These are phyloP conservation scores for Acrocephalus arundinaceus DNA, from an alignment of 2,113 vertebrate genomes.

Conservation along the genomic window DNA sequence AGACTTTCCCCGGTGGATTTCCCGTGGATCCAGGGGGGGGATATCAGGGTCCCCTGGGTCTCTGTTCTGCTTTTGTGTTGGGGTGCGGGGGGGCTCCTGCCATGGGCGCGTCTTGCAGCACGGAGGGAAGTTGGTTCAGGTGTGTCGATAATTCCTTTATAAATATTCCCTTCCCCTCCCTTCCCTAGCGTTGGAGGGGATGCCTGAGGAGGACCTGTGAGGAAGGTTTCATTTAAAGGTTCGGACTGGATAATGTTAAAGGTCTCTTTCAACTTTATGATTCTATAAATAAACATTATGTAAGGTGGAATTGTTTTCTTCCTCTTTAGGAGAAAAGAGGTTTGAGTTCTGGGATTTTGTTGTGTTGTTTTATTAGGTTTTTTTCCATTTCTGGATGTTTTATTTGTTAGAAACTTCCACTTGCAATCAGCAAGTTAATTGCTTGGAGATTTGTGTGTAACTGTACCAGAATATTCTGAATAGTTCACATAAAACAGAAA, in stretches of 20 bases:
- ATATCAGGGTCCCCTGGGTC: too few species aligned
- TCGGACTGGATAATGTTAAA: neutral
- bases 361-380: neutral
- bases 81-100: neutral
- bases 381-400: neutral
- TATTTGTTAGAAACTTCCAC: neutral
- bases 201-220: neutral
- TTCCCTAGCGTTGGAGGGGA: neutral
- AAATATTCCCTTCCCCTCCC: neutral
- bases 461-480: neutral
- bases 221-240: neutral
- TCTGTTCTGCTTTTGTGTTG: neutral
- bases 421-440: neutral
- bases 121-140: neutral
- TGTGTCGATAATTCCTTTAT: neutral
- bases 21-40: neutral
- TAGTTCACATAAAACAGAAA: neutral
- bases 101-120: neutral
- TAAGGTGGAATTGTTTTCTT: neutral
- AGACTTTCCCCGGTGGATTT: neutral
- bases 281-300: neutral
- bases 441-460: neutral
- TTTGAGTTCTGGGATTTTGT: neutral
- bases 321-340: accelerated
- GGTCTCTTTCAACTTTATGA: neutral